Conservation (phyloP, 2,797 vertebrate genomes). For the Heterohyrax brucei region DNA sequence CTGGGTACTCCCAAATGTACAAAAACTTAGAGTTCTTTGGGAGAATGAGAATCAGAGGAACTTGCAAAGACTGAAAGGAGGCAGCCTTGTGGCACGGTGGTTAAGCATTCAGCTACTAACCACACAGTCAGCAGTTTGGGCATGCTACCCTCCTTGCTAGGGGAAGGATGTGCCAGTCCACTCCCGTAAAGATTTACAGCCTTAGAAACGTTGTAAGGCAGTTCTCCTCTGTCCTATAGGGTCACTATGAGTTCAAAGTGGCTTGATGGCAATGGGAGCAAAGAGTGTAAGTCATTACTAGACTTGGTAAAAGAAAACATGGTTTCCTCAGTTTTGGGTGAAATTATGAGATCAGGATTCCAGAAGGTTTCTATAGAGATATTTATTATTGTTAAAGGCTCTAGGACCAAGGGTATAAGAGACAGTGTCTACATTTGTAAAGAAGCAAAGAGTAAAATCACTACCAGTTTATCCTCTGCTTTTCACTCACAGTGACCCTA, state of each 20-base stretch:
- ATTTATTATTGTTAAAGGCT: background rate
- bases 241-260: background rate
- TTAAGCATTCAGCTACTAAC: background rate
- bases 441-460: slow-evolving; percentile 12
- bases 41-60: background rate
- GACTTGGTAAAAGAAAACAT: background rate
- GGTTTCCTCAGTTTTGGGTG: background rate
- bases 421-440: background rate
- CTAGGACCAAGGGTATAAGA: background rate
- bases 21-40: slow-evolving; percentile 21
- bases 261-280: background rate
- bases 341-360: background rate
- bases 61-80: slow-evolving; percentile 10
- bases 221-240: background rate
- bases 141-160: background rate
- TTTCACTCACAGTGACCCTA: background rate
- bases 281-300: background rate
- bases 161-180: background rate
- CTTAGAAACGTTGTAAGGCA: background rate
- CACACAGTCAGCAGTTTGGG: background rate
- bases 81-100: background rate
- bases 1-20: background rate
- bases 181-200: background rate
- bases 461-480: background rate
- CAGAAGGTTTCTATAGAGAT: background rate